Evolutionary conservation across 1,140 invertebrate genomes (phyloP).

Genomic region (Panulirus ornatus): DNA sequence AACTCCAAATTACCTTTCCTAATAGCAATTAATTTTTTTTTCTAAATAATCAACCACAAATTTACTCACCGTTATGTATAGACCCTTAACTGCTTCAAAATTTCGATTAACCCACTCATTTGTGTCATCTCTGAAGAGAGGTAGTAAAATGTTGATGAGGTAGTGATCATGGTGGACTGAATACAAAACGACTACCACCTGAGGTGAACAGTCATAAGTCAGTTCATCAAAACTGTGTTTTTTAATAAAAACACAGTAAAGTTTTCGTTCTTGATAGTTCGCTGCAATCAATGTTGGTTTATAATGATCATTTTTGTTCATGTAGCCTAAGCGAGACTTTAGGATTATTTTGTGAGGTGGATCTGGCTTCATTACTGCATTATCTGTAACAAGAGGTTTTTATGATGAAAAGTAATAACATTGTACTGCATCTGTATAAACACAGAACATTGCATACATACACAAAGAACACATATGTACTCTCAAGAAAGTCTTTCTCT

Average conservation of each 20-base stretch:
- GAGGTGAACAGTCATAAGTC: constrained; percentile 27
- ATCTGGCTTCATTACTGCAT: not conserved
- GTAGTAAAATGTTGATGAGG: constrained; percentile 36
- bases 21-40: too few species aligned
- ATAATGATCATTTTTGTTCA: not conserved
- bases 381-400: not conserved
- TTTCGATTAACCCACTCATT: constrained; percentile 34
- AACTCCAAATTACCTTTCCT: too few species aligned
- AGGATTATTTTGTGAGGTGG: not conserved
- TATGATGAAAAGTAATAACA: not conserved
- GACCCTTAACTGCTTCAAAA: constrained; percentile 8
- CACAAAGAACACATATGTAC: not conserved
- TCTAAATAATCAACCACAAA: too few species aligned
- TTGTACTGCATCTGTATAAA: not conserved
- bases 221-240: not conserved
- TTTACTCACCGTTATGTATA: constrained; percentile 20
- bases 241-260: constrained; percentile 9
- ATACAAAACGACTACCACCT: constrained; percentile 12
- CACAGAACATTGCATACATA: not conserved
- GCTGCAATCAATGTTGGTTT: not conserved
- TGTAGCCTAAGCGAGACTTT: constrained; percentile 18
- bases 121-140: constrained; percentile 22
- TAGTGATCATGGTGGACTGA: constrained; percentile 26
- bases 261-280: constrained; percentile 30
- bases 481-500: too few species aligned